phyloP scores from a whole-genome alignment of 2,113 vertebrate species.

The Laticauda colubrina region DNA sequence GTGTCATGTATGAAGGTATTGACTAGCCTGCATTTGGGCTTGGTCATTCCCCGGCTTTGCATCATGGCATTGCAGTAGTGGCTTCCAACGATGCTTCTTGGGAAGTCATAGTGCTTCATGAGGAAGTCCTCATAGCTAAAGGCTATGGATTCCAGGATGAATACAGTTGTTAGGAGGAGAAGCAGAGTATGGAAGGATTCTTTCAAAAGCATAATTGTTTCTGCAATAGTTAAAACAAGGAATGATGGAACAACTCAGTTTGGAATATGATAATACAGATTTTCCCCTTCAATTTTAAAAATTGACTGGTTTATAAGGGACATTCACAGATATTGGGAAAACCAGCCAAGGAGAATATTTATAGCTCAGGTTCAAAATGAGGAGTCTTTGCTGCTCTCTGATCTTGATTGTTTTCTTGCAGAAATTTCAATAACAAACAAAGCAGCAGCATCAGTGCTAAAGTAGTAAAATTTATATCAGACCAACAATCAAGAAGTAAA shows the following conservation, averaged over 20 bases:
- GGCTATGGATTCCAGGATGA: not conserved
- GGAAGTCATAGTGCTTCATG: not conserved
- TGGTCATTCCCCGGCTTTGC: not conserved
- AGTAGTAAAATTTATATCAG: not conserved
- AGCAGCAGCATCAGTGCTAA: not conserved
- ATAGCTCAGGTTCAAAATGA: not conserved
- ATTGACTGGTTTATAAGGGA: not conserved
- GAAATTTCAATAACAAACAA: not conserved
- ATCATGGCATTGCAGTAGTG: not conserved
- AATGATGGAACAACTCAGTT: not conserved
- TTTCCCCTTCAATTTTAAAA: not conserved
- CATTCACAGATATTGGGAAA: not conserved
- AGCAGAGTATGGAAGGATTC: not conserved
- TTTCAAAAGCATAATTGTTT: not conserved
- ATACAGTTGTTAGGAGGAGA: not conserved
- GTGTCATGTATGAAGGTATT: not conserved
- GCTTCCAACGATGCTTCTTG: not conserved
- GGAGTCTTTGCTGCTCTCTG: not conserved
- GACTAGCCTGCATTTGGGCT: not conserved
- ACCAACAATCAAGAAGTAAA: not conserved
- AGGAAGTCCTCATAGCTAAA: not conserved
- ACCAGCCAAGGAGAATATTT: no score
- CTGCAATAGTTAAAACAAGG: not conserved
- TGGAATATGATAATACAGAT: not conserved
- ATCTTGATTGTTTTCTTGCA: not conserved